Percentiles rank a stretch among this genome's conserved stretches.
phyloP scores from a whole-genome alignment of 2,888 invertebrate genomes.

The Tinea trinotella region DNA sequence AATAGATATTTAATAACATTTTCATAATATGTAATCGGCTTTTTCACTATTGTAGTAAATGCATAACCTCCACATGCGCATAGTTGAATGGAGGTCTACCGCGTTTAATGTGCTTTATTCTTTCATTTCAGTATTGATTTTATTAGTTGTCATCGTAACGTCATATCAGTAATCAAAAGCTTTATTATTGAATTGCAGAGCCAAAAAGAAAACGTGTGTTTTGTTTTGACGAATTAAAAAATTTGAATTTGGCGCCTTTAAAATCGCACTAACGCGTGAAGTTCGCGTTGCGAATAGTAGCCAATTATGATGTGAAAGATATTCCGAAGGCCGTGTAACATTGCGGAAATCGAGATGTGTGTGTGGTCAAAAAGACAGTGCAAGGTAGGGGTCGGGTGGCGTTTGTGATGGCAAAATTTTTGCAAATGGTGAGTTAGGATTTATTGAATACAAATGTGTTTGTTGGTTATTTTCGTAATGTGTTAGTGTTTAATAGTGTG shows the following conservation, averaged over 20 bases:
- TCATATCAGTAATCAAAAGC: neutral
- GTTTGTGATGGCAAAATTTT: slow-evolving; percentile 85
- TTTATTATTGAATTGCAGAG: neutral
- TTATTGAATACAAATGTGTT: slow-evolving; percentile 52
- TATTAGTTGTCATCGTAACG: slow-evolving; percentile 14
- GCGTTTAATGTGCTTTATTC: slow-evolving; percentile 3
- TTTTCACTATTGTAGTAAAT: neutral
- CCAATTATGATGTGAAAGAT: slow-evolving; percentile 76
- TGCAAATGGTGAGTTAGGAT: slow-evolving; percentile 82
- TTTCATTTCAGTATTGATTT: slow-evolving; percentile 12
- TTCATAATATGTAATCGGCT: neutral
- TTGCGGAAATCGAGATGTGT: slow-evolving; percentile 74
- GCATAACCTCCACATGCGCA: slow-evolving; percentile 14
- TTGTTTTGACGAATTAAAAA: slow-evolving; percentile 23
- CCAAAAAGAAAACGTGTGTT: slow-evolving; percentile 4
- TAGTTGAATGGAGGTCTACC: neutral
- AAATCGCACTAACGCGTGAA: slow-evolving; percentile 56
- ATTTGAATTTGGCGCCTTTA: slow-evolving; percentile 63
- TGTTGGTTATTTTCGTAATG: slow-evolving; percentile 43
- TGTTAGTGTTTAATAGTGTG: slow-evolving; percentile 58
- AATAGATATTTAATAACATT: neutral
- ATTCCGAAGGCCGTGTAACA: slow-evolving; percentile 78
- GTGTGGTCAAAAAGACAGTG: slow-evolving; percentile 78
- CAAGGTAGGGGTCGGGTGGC: slow-evolving; percentile 84
- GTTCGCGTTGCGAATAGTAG: slow-evolving; percentile 74